phyloP scores from a whole-genome alignment of 2,888 invertebrate species.

The Phytoseiulus persimilis region DNA sequence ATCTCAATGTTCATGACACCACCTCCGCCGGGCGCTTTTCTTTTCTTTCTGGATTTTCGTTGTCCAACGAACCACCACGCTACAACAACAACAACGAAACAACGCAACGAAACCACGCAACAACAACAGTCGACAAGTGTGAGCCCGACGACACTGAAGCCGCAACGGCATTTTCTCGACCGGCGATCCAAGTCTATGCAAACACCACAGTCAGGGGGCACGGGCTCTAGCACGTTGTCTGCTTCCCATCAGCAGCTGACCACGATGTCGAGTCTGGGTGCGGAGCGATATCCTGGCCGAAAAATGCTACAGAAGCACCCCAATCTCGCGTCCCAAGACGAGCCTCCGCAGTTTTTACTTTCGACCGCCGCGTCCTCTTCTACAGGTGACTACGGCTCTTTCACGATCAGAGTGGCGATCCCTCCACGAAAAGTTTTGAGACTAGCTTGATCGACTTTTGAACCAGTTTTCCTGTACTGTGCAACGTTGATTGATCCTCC shows the following conservation, averaged over 20 bases:
- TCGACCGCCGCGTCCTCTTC: constrained; percentile 33
- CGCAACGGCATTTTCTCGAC: constrained; percentile 34
- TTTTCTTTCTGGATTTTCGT: background rate
- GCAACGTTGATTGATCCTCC: background rate
- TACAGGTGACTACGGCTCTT: constrained; percentile 22
- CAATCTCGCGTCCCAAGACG: constrained; percentile 36
- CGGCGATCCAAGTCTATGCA: constrained; percentile 37
- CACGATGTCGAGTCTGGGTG: constrained; percentile 36
- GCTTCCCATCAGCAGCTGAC: constrained; percentile 38
- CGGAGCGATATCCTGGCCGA: constrained; percentile 25
- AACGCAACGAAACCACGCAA: background rate
- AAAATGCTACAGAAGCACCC: constrained; percentile 34
- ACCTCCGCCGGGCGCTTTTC: background rate
- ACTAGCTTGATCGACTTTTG: background rate
- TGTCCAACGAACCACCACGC: background rate
- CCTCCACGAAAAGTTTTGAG: background rate
- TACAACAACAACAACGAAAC: background rate
- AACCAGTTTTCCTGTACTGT: background rate
- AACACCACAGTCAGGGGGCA: constrained; percentile 33
- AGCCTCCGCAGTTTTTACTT: constrained; percentile 37
- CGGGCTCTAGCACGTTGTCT: background rate
- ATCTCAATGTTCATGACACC: background rate
- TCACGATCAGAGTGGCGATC: background rate
- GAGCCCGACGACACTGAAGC: constrained; percentile 37
- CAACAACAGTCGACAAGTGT: constrained; percentile 30